Conservation (phyloP, 2,113 vertebrate genomes). For the Probosciger aterrimus region DNA sequence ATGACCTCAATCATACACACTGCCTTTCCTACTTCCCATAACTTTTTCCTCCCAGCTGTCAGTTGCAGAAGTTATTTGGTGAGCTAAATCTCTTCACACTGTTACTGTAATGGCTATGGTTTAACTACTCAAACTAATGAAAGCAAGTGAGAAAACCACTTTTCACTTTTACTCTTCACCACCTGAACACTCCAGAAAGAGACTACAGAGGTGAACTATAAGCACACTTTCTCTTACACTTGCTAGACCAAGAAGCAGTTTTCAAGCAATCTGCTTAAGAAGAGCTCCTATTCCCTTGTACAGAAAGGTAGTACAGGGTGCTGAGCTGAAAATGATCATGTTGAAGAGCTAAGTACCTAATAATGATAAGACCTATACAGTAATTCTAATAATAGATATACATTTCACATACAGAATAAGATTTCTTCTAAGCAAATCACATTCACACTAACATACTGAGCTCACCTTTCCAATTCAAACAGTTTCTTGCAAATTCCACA, state of each 20-base stretch:
- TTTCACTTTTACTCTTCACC: background rate
- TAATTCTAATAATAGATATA: background rate
- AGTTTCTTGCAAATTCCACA: constrained; percentile 80
- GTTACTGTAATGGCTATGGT: background rate
- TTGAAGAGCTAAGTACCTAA: background rate
- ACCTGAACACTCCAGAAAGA: background rate
- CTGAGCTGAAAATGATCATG: background rate
- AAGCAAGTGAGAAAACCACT: background rate
- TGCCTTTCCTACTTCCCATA: background rate
- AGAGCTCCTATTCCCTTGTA: background rate
- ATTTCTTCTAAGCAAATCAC: background rate
- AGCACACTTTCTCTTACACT: background rate
- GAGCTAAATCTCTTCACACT: background rate
- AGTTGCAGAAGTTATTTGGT: background rate
- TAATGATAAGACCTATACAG: background rate
- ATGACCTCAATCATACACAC: background rate
- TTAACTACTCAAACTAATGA: background rate
- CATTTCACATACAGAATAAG: background rate
- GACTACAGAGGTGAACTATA: background rate
- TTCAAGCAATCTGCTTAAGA: background rate
- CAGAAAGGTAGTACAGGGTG: background rate
- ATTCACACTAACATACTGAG: background rate
- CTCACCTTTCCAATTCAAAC: constrained; percentile 77
- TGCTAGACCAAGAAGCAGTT: background rate
- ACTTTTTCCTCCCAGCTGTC: background rate